Base-by-base conservation (phyloP, 2,113 vertebrate genomes). In the Forbesichthys agassizii region DNA sequence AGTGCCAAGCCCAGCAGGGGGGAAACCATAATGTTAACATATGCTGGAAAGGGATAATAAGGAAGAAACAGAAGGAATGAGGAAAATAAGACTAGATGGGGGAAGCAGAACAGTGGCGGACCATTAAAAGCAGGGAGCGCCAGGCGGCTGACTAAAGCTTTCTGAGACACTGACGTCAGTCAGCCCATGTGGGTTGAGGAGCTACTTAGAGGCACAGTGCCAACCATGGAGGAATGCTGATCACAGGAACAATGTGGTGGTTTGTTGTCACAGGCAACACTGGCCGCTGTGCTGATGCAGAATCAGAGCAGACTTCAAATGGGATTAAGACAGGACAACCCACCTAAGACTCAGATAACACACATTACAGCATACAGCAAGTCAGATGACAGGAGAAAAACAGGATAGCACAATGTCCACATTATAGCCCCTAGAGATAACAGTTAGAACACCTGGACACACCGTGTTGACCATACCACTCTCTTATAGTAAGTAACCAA, bases 151-250 rank as follows among this genome's bases (percentile, higher is more conserved):
- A 42, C 20, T 16, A 36, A 58, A 20, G 58, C 12, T 42, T 13
- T 18, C 48, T 33, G 42, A 69, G 58, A 18, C 48, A 69, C 5
- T 13, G 68, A 61, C 4, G 58, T 52, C 33, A 57, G 16, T 27
- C 27, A 42, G 36, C 20, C 42, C 11, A 27, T 53, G 33, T 53
- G 42, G 8, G 42, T 14, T 16, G 46, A 57, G 36, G 52, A 66
- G 18, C 46, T 5, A 49, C 16, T 51, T 51, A 64, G 51, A 6
- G 47, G 61, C 61, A 64, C 61, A 64, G 47, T 48, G 61, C 27
- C 46, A 51, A 51, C 18, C 12, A 11, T 27, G 48, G 46, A 46
- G 1, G 18, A 11, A 27, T 55, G 51, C 27, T 54, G 33, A 66
- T 36, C 10, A 52, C 49, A 36, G 13, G 27, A 33, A 66, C 51